Evolutionary conservation across 1,140 invertebrate species (phyloP), one percentile per base, ranked within the genome.

Genomic region (Calosoma granatense): DNA sequence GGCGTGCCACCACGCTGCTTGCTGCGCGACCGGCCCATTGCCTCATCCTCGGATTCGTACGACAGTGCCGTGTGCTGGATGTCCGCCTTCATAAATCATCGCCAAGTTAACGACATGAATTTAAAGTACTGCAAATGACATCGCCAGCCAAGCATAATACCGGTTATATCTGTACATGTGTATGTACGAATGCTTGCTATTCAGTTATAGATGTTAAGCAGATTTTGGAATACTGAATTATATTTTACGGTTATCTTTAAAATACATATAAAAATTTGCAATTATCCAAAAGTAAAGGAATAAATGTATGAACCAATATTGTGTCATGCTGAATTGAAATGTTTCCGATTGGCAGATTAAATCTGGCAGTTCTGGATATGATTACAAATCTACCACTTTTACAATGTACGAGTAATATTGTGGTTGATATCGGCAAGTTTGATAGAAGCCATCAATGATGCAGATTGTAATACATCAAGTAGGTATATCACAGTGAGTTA

Each of bases 21-120:
- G 75, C 75, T 70, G 71, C 74, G 70, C 65, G 74, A 75, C 69
- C 74, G 76, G 64, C 79, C 74, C 70, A 79, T 79, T 74, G 78
- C 81, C 67, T 84, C 82, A 76, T 85, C 82, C 70, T 85, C 83
- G 58, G 82, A 84, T 68, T 84, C 82, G 77, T 85, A 85, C 64
- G 77, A 81, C 54, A 74, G 67, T 64, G 81, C 81, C 60, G 78
- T 74, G 56, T 80, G 79, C 69, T 82, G 80, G 62, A 82, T 80
- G 67, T 83, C 80, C 60, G 80, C 79, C 81, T 84, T 66, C n/a
- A n/a, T n/a, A n/a, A n/a, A n/a, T n/a, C n/a, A n/a, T n/a, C n/a
- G n/a, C n/a, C 22, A 64, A 67, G n/a, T n/a, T n/a, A 61, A 56
- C 26, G 51, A n/a, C 11, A 51, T 56, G 30, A 36, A 36, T 36